These are phyloP conservation scores for Solenopsis invicta DNA, from an alignment of 1,140 invertebrate genomes.

Conservation along the genomic window DNA sequence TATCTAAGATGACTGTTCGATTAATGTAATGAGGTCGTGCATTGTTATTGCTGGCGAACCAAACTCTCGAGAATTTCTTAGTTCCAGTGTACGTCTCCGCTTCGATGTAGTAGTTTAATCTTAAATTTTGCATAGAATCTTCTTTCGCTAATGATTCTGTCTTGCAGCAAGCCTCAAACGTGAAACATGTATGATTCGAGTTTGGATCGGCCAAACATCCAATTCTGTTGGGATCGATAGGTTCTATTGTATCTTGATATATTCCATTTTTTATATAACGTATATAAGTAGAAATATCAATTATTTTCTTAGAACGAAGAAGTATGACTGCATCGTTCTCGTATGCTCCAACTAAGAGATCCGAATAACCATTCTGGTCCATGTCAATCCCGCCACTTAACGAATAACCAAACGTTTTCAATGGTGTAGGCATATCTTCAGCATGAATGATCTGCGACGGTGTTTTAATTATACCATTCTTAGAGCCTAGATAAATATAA, in stretches of 20 bases:
- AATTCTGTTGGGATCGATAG: conserved; percentile 93
- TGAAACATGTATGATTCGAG: conserved; percentile 93
- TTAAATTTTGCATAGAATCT: conserved; percentile 86
- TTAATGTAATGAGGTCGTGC: conserved; percentile 88
- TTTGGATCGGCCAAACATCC: conserved; percentile 90
- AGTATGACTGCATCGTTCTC: conserved; percentile 92
- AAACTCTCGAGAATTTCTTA: conserved; percentile 94
- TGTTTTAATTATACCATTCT: conserved; percentile 90
- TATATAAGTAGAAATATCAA: conserved; percentile 91
- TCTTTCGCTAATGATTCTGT: conserved; percentile 90
- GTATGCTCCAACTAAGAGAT: conserved; percentile 96
- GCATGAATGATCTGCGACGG: conserved; percentile 91
- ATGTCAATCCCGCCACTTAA: conserved; percentile 96
- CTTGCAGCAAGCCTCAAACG: conserved; percentile 95
- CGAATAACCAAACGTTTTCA: conserved; percentile 95
- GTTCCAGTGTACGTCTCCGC: conserved; percentile 92
- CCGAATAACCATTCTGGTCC: conserved; percentile 96
- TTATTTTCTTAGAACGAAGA: conserved; percentile 94
- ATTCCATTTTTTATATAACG: conserved; percentile 78
- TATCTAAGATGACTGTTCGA: conserved; percentile 88
- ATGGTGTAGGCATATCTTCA: conserved; percentile 86
- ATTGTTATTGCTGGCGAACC: conserved; percentile 88
- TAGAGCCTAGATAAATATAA: conserved; percentile 95
- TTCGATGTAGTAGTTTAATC: conserved; percentile 92
- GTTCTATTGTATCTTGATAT: conserved; percentile 88